A percentile compares a stretch with the other conserved stretches of the same genome.
Conservation (phyloP, 1,140 invertebrate genomes). For the Bradysia coprophila region DNA sequence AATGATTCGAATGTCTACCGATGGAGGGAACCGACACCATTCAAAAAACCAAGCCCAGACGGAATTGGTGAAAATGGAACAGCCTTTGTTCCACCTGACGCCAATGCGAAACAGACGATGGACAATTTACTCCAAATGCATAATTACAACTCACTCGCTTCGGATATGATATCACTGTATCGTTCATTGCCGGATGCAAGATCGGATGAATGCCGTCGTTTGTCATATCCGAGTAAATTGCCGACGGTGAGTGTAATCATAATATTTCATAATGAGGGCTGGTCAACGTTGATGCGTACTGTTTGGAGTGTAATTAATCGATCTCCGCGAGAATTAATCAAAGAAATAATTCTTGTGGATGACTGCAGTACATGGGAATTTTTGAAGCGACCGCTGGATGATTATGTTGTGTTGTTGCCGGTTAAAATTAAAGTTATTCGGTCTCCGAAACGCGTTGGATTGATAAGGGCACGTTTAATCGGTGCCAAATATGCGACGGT, state of each 20-base stretch:
- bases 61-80: background rate
- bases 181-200: conserved; percentile 74
- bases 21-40: background rate
- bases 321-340: conserved; percentile 53
- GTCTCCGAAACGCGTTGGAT: conserved; percentile 48
- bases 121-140: conserved; percentile 95
- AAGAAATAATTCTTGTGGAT: conserved; percentile 85
- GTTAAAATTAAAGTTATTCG: conserved; percentile 49
- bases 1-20: background rate
- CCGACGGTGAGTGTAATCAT: conserved; percentile 67
- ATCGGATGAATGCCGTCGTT: conserved; percentile 43
- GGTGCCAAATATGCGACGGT: conserved; percentile 53
- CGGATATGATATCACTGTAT: conserved; percentile 81
- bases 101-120: conserved; percentile 73
- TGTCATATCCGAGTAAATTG: conserved; percentile 42
- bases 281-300: conserved; percentile 72
- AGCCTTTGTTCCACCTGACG: conserved; percentile 44
- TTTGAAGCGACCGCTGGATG: conserved; percentile 26
- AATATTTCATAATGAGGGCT: conserved; percentile 87
- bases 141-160: conserved; percentile 78
- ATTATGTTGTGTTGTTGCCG: conserved; percentile 50
- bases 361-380: conserved; percentile 71
- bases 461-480: conserved; percentile 70
- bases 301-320: conserved; percentile 64
- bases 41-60: background rate